Evolutionary conservation across 2,888 invertebrate species (phyloP).

Genomic region (Cerastoderma edule): DNA sequence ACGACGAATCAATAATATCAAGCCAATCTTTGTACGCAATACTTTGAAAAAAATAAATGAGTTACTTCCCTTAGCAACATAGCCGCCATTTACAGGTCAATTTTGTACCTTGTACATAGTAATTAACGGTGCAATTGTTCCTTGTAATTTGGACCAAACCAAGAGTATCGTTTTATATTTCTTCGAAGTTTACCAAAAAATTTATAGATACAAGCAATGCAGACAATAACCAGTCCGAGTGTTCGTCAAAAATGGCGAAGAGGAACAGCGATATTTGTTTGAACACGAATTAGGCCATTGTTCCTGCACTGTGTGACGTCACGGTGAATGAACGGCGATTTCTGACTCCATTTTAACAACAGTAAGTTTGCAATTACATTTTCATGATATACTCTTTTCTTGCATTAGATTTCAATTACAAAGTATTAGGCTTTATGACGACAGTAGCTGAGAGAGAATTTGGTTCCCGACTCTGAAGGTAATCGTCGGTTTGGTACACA

Average conservation of each 20-base stretch:
- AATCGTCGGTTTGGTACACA: too few relatives aligned
- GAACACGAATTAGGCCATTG: conserved; percentile 11
- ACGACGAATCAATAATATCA: too few relatives aligned
- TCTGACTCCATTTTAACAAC: conserved; percentile 1
- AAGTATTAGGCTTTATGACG: neutral
- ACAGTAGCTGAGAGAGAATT: neutral
- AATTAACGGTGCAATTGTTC: neutral
- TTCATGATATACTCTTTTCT: too few relatives aligned
- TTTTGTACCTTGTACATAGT: neutral
- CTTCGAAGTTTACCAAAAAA: neutral
- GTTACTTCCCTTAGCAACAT: neutral
- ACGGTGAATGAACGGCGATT: conserved; percentile 5
- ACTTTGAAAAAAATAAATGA: too few relatives aligned
- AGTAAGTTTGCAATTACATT: too few relatives aligned
- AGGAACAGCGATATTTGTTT: neutral
- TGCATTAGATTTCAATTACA: too few relatives aligned
- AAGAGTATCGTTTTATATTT: neutral
- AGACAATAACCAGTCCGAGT: neutral
- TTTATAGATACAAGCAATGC: neutral
- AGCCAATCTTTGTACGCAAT: too few relatives aligned
- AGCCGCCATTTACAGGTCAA: conserved; percentile 11
- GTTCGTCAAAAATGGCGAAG: too few relatives aligned
- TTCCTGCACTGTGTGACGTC: conserved; percentile 13
- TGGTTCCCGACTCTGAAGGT: neutral
- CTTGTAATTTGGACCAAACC: neutral